These are phyloP conservation scores for Danio tinwini DNA, from an alignment of 2,797 vertebrate genomes.

Conservation along the genomic window DNA sequence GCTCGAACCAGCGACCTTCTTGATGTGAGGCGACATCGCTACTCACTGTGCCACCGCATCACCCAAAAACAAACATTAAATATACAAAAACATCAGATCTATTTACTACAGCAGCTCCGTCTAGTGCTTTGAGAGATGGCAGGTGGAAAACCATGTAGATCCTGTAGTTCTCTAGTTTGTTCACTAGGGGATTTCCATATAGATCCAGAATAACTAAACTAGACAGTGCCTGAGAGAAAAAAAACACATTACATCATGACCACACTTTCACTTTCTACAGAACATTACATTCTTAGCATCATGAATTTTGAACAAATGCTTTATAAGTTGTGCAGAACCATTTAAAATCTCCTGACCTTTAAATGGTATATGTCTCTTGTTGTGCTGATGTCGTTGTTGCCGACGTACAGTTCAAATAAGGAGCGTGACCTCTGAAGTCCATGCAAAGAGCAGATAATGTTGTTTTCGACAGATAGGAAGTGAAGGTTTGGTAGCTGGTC, in stretches of 20 bases:
- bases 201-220: conserved; percentile 87
- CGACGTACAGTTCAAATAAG: conserved; percentile 84
- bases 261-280: not conserved
- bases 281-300: not conserved
- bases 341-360: conserved; percentile 74
- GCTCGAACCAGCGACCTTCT: too few relatives aligned
- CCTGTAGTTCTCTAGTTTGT: conserved; percentile 85
- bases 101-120: conserved; percentile 83
- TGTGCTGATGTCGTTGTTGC: conserved; percentile 82
- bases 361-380: conserved; percentile 85
- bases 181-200: conserved; percentile 81
- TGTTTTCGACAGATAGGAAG: conserved; percentile 86
- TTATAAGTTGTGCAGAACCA: not conserved
- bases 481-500: conserved; percentile 81
- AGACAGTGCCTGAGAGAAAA: conserved; percentile 74
- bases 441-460: conserved; percentile 80
- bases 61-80: not conserved
- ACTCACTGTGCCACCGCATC: too few relatives aligned
- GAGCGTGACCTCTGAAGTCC: conserved; percentile 80
- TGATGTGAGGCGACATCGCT: too few relatives aligned
- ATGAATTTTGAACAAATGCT: not conserved
- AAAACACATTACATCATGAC: not conserved
- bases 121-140: conserved; percentile 85
- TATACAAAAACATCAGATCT: not conserved
- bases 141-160: conserved; percentile 87